Base-by-base conservation (phyloP, 2,888 invertebrate species). In the Orgyia antiqua region DNA sequence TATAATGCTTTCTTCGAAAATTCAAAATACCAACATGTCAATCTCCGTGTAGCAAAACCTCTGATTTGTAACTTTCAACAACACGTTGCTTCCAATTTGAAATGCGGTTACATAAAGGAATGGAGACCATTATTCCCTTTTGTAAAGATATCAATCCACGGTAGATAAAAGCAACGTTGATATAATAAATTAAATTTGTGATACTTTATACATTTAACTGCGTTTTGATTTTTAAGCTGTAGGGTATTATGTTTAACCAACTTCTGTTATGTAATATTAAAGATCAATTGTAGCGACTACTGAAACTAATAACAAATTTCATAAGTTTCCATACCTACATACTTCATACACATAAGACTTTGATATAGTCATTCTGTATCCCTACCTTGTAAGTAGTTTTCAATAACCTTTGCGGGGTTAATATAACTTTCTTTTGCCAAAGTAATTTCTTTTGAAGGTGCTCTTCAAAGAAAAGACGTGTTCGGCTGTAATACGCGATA, bases 51-150 rank as follows among this genome's bases (percentile, higher is more conserved):
- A 19, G 11, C 8, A 13, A 4, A 10, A 20, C 21, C 8, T 35
- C 15, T 29, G 24, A 47, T 45, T 58, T 55, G 44, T 33, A 39
- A 31, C 30, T 42, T 39, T 45, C 40, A 47, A 33, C 39, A 38
- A 23, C 36, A 27, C 39, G 39, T 37, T 42, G 44, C 42, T 42
- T 56, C 43, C 42, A 45, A 52, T 52, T 52, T 44, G 36, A 40
- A 55, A 55, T 51, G 42, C 47, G 53, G 57, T 50, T 38, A 55
- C 59, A 58, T 6, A 58, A 54, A 43, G 45, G 34, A 34, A 47
- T 39, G 39, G 32, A 37, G 32, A 39, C 40, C 36, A 31, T 31
- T 51, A 39, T 55, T 49, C 46, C 41, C 44, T 37, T 43, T 58
- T 42, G 40, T 46, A 51, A 45, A 39, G 36, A 42, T 43, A 51